Percentiles rank a stretch among this genome's conserved stretches.
phyloP scores from a whole-genome alignment of 1,140 invertebrate genomes.

The Sinonovacula constricta region DNA sequence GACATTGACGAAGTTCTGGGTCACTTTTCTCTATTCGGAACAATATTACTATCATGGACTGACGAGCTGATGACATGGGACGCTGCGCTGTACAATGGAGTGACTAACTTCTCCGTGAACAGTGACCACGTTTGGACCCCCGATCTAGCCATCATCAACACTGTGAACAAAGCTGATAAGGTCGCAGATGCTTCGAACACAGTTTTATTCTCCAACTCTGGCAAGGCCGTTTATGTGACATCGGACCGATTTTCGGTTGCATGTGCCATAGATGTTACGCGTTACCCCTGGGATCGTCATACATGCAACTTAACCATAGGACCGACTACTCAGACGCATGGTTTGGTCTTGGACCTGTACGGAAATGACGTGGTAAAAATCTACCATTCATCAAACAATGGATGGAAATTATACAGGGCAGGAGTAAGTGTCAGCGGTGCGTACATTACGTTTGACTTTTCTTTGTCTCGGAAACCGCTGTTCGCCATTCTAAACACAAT shows the following conservation, averaged over 20 bases:
- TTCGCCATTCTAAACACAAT: constrained; percentile 19
- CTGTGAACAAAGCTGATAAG: constrained; percentile 4
- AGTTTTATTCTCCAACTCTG: not conserved
- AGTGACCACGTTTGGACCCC: constrained; percentile 19
- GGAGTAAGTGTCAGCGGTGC: not conserved
- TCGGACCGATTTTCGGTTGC: constrained; percentile 9
- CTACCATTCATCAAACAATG: constrained; percentile 1
- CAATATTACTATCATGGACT: not conserved
- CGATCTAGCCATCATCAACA: constrained; percentile 5
- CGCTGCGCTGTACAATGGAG: not conserved
- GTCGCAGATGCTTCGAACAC: constrained; percentile 15
- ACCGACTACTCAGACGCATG: not conserved
- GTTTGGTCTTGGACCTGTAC: not conserved
- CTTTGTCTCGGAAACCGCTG: not conserved
- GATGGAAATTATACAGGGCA: constrained; percentile 12
- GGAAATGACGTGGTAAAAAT: not conserved
- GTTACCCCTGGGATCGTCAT: constrained; percentile 26
- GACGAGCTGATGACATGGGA: constrained; percentile 21
- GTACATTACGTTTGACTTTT: not conserved
- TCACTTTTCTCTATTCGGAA: constrained; percentile 22
- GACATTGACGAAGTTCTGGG: constrained; percentile 28
- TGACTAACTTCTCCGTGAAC: not conserved
- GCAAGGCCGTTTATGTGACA: not conserved
- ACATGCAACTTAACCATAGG: constrained; percentile 1
- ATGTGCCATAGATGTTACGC: not conserved